These are phyloP conservation scores for Pogonus chalceus DNA, from an alignment of 1,140 invertebrate genomes.

Conservation along the genomic window DNA sequence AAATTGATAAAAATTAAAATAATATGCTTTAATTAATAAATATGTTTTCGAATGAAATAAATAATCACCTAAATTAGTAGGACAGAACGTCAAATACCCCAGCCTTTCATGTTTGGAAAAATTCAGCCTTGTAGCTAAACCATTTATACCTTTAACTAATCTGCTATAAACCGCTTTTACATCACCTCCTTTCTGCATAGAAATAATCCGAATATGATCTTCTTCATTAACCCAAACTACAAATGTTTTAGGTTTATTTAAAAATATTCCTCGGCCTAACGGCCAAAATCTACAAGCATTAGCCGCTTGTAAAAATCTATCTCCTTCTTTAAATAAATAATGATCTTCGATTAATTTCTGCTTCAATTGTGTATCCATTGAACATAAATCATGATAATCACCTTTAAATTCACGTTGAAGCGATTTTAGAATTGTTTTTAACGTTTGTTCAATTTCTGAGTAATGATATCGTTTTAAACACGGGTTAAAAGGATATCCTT, in stretches of 20 bases:
- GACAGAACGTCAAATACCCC: slow-evolving; percentile 97
- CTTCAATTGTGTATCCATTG: slow-evolving; percentile 89
- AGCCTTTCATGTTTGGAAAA: slow-evolving; percentile 89
- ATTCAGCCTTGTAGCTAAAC: slow-evolving; percentile 82
- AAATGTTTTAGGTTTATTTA: slow-evolving; percentile 95
- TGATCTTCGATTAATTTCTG: slow-evolving; percentile 94
- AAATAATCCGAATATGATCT: slow-evolving; percentile 94
- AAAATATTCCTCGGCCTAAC: slow-evolving; percentile 89
- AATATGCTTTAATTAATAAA: no score
- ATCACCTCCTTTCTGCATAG: slow-evolving; percentile 96
- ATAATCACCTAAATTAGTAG: slow-evolving; percentile 93
- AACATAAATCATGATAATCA: slow-evolving; percentile 87
- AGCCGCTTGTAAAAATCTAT: slow-evolving; percentile 72
- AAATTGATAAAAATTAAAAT: no score
- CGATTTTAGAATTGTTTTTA: slow-evolving; percentile 67
- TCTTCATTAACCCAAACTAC: slow-evolving; percentile 97
- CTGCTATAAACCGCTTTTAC: slow-evolving; percentile 82
- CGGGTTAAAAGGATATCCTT: slow-evolving; percentile 94
- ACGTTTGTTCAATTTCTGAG: slow-evolving; percentile 89
- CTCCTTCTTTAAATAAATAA: slow-evolving; percentile 95
- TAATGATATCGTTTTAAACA: slow-evolving; percentile 88
- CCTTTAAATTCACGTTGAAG: slow-evolving; percentile 80
- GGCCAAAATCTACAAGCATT: slow-evolving; percentile 95
- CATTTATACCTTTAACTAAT: slow-evolving; percentile 81
- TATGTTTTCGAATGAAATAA: no score